Conservation (phyloP, 1,140 invertebrate species). For the Metaphire vulgaris region DNA sequence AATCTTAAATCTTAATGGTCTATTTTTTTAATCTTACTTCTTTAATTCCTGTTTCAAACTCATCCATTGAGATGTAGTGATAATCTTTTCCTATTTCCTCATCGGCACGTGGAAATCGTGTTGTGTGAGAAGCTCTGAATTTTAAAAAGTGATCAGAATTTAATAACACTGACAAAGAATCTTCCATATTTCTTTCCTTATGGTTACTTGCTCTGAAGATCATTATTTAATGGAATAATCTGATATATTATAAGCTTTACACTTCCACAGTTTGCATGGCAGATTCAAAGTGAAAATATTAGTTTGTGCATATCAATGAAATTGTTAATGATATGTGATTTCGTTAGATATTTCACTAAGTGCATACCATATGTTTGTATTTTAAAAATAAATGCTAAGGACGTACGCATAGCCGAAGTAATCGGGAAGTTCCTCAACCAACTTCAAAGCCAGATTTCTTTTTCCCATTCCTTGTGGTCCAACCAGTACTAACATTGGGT, state of each 20-base stretch:
- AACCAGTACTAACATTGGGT: slow-evolving; percentile 51
- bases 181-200: too few species aligned
- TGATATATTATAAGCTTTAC: too few species aligned
- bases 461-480: slow-evolving; percentile 50
- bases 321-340: neutral
- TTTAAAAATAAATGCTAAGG: too few species aligned
- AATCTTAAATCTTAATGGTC: too few species aligned
- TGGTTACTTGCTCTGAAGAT: too few species aligned
- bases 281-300: too few species aligned
- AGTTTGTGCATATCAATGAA: too few species aligned
- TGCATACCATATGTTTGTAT: too few species aligned
- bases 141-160: slow-evolving; percentile 13
- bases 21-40: too few species aligned
- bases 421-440: slow-evolving; percentile 51
- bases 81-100: slow-evolving; percentile 45
- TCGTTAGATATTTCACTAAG: neutral
- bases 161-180: slow-evolving; percentile 12
- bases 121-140: slow-evolving; percentile 48
- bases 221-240: too few species aligned
- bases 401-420: slow-evolving; percentile 52
- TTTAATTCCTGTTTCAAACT: slow-evolving; percentile 50
- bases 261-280: too few species aligned
- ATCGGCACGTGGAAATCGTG: slow-evolving; percentile 38
- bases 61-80: slow-evolving; percentile 46
- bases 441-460: slow-evolving; percentile 45